A percentile compares a stretch with the other conserved stretches of the same genome.
Evolutionary conservation across 2,113 vertebrate genomes (phyloP).

Genomic region (Rhinoptilus africanus): DNA sequence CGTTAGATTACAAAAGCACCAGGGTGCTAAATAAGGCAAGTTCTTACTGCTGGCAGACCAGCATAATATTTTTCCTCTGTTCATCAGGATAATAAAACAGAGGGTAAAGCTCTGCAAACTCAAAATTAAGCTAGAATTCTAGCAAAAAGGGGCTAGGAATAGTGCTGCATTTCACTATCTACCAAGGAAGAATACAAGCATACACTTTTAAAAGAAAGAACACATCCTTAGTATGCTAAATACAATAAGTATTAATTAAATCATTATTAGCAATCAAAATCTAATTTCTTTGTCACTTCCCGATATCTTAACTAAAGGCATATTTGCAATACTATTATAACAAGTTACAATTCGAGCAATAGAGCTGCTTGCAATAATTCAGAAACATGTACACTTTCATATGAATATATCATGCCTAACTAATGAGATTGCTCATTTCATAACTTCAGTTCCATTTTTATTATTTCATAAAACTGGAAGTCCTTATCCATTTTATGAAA

Average conservation of each 20-base stretch:
- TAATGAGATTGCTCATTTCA: slow-evolving; percentile 98
- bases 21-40: background rate
- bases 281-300: slow-evolving; percentile 88
- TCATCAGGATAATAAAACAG: slow-evolving; percentile 6
- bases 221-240: slow-evolving; percentile 56
- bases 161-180: background rate
- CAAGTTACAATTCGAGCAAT: slow-evolving; percentile 74
- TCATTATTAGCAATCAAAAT: slow-evolving; percentile 77
- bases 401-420: slow-evolving; percentile 93
- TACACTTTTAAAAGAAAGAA: slow-evolving; percentile 43
- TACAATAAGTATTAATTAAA: slow-evolving; percentile 73
- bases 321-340: slow-evolving; percentile 83
- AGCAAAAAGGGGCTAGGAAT: background rate
- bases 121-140: slow-evolving; percentile 18
- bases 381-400: slow-evolving; percentile 89
- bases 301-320: slow-evolving; percentile 87
- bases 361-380: slow-evolving; percentile 85
- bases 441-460: slow-evolving; percentile 94
- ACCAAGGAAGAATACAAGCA: background rate
- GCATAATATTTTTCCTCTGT: background rate
- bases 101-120: background rate
- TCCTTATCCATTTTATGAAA: slow-evolving; percentile 95
- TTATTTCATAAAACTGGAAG: slow-evolving; percentile 93
- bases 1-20: background rate
- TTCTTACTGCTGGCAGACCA: background rate